Evolutionary conservation across 2,113 vertebrate genomes (phyloP).

Genomic region (Microtus ochrogaster): DNA sequence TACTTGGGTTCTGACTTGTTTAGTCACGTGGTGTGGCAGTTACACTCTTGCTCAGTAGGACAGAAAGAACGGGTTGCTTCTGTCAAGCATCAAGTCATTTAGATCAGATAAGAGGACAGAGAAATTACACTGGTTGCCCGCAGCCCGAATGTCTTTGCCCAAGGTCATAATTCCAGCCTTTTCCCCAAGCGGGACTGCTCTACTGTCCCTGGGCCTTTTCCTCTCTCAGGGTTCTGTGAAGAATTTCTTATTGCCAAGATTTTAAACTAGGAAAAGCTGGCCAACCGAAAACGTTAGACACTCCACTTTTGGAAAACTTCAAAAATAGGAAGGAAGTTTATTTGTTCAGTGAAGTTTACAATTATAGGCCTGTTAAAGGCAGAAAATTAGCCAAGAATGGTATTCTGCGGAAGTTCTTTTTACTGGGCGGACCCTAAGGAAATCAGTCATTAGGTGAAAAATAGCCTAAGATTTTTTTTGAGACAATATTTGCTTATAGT

Average conservation of each 20-base stretch:
- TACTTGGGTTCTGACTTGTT: background rate
- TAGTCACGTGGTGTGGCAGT: background rate
- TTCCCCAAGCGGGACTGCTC: background rate
- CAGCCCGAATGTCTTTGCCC: background rate
- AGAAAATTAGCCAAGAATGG: constrained; percentile 60
- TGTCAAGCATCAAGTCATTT: background rate
- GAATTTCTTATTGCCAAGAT: background rate
- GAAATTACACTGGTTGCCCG: background rate
- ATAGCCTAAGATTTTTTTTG: constrained; percentile 57
- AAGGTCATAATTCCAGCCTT: background rate
- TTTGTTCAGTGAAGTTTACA: constrained; percentile 62
- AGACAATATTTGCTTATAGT: constrained; percentile 54
- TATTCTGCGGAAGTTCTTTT: constrained; percentile 66
- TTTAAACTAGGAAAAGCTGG: constrained; percentile 35
- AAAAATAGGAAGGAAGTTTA: constrained; percentile 73
- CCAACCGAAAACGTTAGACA: background rate
- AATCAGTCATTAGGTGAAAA: constrained; percentile 70
- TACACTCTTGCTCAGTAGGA: background rate
- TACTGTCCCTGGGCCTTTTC: background rate
- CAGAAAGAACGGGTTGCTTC: constrained; percentile 28
- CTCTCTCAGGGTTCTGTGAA: background rate
- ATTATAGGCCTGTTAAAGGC: background rate
- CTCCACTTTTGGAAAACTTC: constrained; percentile 69
- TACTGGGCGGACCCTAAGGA: constrained; percentile 69
- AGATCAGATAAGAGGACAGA: constrained; percentile 30